Base-by-base conservation (phyloP, 1,140 invertebrate species). In the Gryon sp. region DNA sequence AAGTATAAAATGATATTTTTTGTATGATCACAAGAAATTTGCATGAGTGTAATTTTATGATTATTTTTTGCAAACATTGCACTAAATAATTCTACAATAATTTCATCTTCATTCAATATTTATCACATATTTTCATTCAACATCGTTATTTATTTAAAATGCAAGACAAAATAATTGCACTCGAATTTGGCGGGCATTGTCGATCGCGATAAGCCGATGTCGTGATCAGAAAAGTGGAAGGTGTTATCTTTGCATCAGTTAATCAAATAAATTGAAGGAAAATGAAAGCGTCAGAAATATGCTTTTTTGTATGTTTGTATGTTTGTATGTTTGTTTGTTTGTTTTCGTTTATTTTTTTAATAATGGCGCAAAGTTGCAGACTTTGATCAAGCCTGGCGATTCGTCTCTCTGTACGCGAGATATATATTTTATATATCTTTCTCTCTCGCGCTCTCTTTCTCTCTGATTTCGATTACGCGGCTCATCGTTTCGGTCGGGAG, bases 211-310 rank as follows among this genome's bases (percentile, higher is more conserved):
- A 46, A 62, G 14, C 1, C 0, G 2, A n/a, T 28, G 16, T 20
- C 24, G 32, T 18, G 43, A 69, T 43, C 52, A 50, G 16, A 32
- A 52, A 12, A 68, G 50, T 9, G 19, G 5, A 28, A 14, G n/a
- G 4, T 18, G 38, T 57, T 55, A 63, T 73, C 68, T 63, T 63
- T 40, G 20, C 18, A 73, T 73, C 57, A 24, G 38, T 63, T 73
- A 73, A 73, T 73, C 68, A 63, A 73, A 73, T 57, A 73, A 73
- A 73, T 72, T 72, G 40, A 72, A 72, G 53, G 46, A 70, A 69
- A 53, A 62, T 62, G 68, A 46, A 55, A 72, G 48, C 22, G 32
- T n/a, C 18, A 18, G 40, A 41, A 62, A 62, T 48, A 40, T 52
- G 34, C n/a, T n/a, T n/a, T n/a, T n/a, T n/a, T n/a, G n/a, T n/a